Evolutionary conservation across 2,888 invertebrate species (phyloP).

Genomic region (Ditula angustiorana): DNA sequence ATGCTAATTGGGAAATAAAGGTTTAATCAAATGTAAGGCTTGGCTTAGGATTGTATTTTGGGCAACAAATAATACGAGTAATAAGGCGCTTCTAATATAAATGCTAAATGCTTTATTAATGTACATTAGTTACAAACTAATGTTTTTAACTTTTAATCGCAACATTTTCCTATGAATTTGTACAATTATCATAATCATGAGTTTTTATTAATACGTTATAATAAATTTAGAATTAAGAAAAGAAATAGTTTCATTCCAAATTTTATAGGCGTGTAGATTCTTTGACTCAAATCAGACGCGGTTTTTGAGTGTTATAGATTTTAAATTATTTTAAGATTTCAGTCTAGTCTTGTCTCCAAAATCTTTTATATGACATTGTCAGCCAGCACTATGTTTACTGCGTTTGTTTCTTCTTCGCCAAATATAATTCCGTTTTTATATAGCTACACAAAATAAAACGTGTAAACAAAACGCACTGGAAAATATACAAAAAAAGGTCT

Average conservation of each 20-base stretch:
- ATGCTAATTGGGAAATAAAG: constrained; percentile 26
- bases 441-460: not conserved
- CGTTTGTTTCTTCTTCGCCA: not conserved
- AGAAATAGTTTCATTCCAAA: too few relatives aligned
- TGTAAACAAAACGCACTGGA: not conserved
- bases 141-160: too few relatives aligned
- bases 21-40: constrained; percentile 23
- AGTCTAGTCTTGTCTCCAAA: too few relatives aligned
- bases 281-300: too few relatives aligned
- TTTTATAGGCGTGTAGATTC: too few relatives aligned
- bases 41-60: constrained; percentile 3
- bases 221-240: too few relatives aligned
- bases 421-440: too few relatives aligned
- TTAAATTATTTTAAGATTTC: too few relatives aligned
- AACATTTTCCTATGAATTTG: too few relatives aligned
- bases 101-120: not conserved
- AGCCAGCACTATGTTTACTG: not conserved
- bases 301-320: too few relatives aligned
- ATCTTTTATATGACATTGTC: not conserved
- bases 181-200: too few relatives aligned
- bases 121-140: not conserved
- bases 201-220: too few relatives aligned
- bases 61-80: constrained; percentile 9
- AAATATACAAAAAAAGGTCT: not conserved
- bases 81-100: not conserved